Evolutionary conservation across 2,113 vertebrate species (phyloP), one percentile per base, ranked within the genome.

Genomic region (Heterotilapia buettikoferi): DNA sequence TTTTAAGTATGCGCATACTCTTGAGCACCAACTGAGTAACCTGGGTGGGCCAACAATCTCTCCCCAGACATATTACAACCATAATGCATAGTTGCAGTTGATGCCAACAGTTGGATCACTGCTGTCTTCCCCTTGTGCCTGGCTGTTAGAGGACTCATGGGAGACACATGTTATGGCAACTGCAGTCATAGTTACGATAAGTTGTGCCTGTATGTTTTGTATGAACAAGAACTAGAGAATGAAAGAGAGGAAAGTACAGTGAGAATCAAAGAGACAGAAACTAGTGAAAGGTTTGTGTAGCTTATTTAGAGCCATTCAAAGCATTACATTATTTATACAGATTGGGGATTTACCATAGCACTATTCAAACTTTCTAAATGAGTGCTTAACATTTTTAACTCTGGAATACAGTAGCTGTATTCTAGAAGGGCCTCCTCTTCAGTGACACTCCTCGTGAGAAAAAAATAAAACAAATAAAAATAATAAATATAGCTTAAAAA

Each of bases 141-240:
- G 82, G 84, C 82, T 84, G 86, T 88, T 92, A 86, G 59, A n/a
- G 36, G 71, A 86, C 92, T 88, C 90, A 24, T 68, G 82, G 84
- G 89, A 90, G 84, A 89, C 89, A 92, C 85, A 78, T 95, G 93
- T 95, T 95, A 90, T 95, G 94, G 92, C 93, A 95, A 95, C 95
- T 91, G 92, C 87, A 88, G 82, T 79, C 94, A 93, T 93, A 89
- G 93, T 85, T 91, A 93, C 90, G 3, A 18, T 18, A 50, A 87
- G 86, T 85, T 88, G 90, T 91, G 83, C 6, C 52, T 86, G 68
- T 19, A 29, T 88, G 88, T 92, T 89, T 84, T 52, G 18, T 36
- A 59, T 38, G 38, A 84, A 79, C 43, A 63, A 40, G 45, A 88
- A 53, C 80, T 84, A 84, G 36, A 31, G 19, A 78, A 26, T 11